phyloP scores from a whole-genome alignment of 1,140 invertebrate genomes.

The Aphelenchoides besseyi region DNA sequence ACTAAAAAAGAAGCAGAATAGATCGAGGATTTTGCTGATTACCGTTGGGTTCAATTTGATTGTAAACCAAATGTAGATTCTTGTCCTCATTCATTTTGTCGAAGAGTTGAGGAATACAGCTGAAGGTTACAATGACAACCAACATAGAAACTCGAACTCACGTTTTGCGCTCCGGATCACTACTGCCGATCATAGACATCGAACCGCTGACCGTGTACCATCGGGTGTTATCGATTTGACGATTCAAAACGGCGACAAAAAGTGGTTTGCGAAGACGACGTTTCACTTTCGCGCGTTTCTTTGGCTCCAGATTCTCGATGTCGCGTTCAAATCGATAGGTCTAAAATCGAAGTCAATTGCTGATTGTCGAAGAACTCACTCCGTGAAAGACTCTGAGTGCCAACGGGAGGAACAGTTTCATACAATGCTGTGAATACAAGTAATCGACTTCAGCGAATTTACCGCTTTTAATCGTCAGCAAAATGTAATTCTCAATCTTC shows the following conservation, averaged over 20 bases:
- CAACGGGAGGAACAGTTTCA: conserved; percentile 55
- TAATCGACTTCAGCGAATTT: conserved; percentile 14
- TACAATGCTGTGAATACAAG: neutral
- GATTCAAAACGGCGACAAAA: conserved; percentile 3
- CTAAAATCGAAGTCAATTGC: neutral
- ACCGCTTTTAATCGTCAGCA: neutral
- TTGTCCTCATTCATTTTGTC: neutral
- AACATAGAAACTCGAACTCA: neutral
- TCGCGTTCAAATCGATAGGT: neutral
- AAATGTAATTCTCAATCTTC: neutral
- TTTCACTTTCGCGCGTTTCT: neutral
- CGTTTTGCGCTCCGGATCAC: conserved; percentile 1
- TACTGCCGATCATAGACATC: neutral
- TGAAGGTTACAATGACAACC: neutral
- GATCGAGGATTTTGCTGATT: neutral
- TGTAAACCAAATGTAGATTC: neutral
- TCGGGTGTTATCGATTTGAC: neutral
- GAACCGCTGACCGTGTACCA: neutral
- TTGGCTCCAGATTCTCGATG: too few species aligned
- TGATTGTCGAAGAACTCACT: neutral
- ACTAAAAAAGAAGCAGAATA: neutral
- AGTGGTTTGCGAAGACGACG: neutral
- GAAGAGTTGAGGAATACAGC: neutral
- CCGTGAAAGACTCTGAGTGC: conserved; percentile 60
- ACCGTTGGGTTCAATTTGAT: neutral